Evolutionary conservation across 64 coral and sea anemone species (phyloP).

Genomic region (Trachythela sp.): DNA sequence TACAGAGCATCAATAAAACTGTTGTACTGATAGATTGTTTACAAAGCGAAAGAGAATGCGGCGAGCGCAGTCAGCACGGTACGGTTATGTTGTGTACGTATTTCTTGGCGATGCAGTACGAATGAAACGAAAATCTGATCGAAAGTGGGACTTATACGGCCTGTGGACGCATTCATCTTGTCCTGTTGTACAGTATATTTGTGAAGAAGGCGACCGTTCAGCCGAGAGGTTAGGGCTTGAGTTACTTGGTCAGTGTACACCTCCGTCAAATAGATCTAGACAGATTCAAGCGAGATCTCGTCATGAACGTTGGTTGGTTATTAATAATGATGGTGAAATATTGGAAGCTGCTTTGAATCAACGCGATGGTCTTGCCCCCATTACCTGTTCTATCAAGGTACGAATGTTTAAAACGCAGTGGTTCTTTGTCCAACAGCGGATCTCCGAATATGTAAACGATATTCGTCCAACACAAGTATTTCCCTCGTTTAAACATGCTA

Average conservation of each 20-base stretch:
- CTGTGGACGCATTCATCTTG: neutral
- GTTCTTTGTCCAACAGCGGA: neutral
- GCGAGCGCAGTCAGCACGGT: neutral
- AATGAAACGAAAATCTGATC: neutral
- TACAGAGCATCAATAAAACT: too few species aligned
- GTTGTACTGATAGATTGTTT: neutral
- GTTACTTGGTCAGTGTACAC: neutral
- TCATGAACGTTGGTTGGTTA: neutral
- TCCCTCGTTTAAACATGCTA: too few species aligned
- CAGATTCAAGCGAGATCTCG: neutral
- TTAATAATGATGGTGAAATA: neutral
- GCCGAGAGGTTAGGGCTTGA: neutral
- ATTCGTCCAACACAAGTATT: too few species aligned
- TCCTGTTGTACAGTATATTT: constrained; percentile 15
- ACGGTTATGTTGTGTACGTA: neutral
- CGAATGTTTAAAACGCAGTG: neutral
- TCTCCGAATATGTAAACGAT: too few species aligned
- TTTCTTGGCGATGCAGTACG: neutral
- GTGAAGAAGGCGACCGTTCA: neutral
- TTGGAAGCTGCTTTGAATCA: neutral
- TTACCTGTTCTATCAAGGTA: neutral
- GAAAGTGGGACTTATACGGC: neutral
- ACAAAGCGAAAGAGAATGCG: neutral
- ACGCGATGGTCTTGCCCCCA: neutral
- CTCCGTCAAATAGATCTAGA: neutral